A percentile compares a stretch with the other conserved stretches of the same genome.
Conservation (phyloP, 1,140 invertebrate genomes). For the Ridgeia piscesae region DNA sequence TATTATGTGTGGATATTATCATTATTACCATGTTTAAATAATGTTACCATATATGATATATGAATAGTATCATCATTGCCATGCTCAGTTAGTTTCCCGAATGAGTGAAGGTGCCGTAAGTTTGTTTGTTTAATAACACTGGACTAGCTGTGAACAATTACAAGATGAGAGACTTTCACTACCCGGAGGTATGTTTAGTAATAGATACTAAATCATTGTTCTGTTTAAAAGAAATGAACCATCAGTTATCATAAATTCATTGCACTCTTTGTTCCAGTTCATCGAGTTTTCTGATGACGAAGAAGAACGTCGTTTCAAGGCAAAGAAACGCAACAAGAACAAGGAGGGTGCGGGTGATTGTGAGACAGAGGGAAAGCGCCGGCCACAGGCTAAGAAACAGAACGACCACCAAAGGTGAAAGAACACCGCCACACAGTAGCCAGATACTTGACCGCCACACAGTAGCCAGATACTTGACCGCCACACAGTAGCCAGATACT, state of each 20-base stretch:
- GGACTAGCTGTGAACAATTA: no score
- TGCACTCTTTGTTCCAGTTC: constrained; percentile 43
- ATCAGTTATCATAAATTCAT: background rate
- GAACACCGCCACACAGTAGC: background rate
- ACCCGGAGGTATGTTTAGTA: background rate
- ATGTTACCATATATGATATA: no score
- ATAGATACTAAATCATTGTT: background rate
- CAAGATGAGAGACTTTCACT: no score
- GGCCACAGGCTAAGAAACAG: background rate
- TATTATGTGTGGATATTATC: no score
- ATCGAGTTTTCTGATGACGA: constrained; percentile 89
- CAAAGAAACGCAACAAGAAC: constrained; percentile 30
- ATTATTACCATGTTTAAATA: no score
- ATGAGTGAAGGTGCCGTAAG: no score
- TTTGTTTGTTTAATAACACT: no score
- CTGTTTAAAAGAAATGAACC: background rate
- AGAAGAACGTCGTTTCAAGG: constrained; percentile 66
- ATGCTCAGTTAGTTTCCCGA: no score
- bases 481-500: no score
- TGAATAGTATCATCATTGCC: no score
- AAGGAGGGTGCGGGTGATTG: background rate
- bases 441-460: no score
- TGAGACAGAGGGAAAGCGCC: background rate
- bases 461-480: background rate
- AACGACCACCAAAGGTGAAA: background rate